Evolutionary conservation across 1,140 invertebrate species (phyloP).

Genomic region (Diorhabda elongata): DNA sequence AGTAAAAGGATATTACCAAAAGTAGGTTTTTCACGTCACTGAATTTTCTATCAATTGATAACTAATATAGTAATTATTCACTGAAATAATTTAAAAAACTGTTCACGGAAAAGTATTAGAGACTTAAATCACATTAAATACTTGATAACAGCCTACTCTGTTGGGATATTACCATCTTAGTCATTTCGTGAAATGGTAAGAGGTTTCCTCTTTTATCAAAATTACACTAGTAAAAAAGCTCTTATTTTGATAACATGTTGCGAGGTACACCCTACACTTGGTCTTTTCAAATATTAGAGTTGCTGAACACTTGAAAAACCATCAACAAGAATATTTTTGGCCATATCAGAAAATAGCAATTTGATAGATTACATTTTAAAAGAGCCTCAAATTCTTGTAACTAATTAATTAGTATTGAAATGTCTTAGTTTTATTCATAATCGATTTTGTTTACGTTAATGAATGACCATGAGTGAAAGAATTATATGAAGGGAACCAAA

Average conservation of each 20-base stretch:
- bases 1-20: too few relatives aligned
- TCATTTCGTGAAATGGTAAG: constrained; percentile 45
- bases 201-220: constrained; percentile 34
- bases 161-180: constrained; percentile 37
- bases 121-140: constrained; percentile 9
- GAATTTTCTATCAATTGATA: too few relatives aligned
- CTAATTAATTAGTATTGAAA: too few relatives aligned
- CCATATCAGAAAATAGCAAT: constrained; percentile 7
- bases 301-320: constrained; percentile 16
- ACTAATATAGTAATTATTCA: too few relatives aligned
- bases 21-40: too few relatives aligned
- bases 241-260: constrained; percentile 32
- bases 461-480: too few relatives aligned
- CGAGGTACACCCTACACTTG: constrained; percentile 42
- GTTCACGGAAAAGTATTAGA: not conserved
- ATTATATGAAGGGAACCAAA: too few relatives aligned
- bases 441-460: too few relatives aligned
- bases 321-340: constrained; percentile 2
- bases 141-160: constrained; percentile 38
- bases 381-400: not conserved
- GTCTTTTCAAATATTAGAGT: constrained; percentile 16
- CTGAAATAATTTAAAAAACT: not conserved
- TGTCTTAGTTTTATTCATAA: too few relatives aligned
- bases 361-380: not conserved
- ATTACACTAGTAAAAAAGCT: constrained; percentile 25